A percentile compares a stretch with the other conserved stretches of the same genome.
Conservation (phyloP, 2,888 invertebrate species). For the Steinernema scapterisci region DNA sequence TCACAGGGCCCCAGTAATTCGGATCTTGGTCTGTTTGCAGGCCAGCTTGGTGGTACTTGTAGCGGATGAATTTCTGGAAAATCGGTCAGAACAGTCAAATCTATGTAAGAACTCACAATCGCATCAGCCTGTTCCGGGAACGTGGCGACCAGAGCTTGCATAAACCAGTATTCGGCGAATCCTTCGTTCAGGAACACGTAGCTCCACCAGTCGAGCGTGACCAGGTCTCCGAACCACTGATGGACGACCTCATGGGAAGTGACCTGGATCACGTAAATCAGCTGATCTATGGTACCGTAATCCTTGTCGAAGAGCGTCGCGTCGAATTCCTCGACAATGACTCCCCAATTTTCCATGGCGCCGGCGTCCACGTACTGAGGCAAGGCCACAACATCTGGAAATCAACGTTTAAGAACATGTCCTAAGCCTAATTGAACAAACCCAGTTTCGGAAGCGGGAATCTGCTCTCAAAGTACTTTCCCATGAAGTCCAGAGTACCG, state of each 20-base stretch:
- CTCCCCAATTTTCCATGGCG: slow-evolving; percentile 71
- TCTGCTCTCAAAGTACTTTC: slow-evolving; percentile 23
- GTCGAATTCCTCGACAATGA: slow-evolving; percentile 44
- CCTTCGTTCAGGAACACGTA: slow-evolving; percentile 56
- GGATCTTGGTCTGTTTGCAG: not conserved
- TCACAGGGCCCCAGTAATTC: not conserved
- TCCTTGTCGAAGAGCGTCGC: slow-evolving; percentile 42
- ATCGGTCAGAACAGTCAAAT: not conserved
- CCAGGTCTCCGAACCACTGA: slow-evolving; percentile 58
- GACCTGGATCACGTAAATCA: slow-evolving; percentile 39
- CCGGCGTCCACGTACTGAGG: slow-evolving; percentile 43
- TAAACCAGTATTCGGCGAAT: slow-evolving; percentile 52
- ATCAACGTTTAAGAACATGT: not conserved
- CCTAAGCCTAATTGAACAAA: too few species aligned
- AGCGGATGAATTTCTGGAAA: slow-evolving; percentile 41
- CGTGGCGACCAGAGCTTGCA: slow-evolving; percentile 41
- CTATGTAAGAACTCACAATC: slow-evolving; percentile 34
- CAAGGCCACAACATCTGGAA: slow-evolving; percentile 42
- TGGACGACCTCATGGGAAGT: slow-evolving; percentile 48
- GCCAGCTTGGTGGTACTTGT: slow-evolving; percentile 39
- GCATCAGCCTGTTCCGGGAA: slow-evolving; percentile 43
- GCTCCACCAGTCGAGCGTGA: slow-evolving; percentile 53
- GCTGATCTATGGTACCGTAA: slow-evolving; percentile 39
- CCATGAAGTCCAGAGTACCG: not conserved
- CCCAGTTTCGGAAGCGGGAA: slow-evolving; percentile 27